Conservation (phyloP, 2,113 vertebrate species). For the Zosterops hypoxanthus region DNA sequence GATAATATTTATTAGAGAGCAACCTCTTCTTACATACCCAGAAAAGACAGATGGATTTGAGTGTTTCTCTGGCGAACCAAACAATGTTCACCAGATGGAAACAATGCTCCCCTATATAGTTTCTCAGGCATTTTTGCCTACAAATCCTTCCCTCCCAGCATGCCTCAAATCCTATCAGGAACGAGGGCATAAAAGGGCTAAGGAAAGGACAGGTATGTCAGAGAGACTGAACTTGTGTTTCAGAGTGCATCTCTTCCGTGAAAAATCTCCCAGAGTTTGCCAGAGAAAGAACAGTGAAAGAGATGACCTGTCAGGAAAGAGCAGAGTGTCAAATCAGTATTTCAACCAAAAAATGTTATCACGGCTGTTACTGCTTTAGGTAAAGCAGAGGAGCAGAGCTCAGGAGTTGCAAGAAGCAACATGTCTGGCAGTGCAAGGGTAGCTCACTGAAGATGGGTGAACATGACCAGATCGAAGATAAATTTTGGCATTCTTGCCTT, state of each 20-base stretch:
- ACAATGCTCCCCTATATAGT: constrained; percentile 14
- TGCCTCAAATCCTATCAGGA: not conserved
- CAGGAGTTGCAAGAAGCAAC: not conserved
- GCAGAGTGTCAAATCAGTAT: not conserved
- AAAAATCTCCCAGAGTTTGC: not conserved
- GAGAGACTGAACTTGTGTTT: not conserved
- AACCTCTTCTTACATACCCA: not conserved
- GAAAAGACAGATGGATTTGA: constrained; percentile 50
- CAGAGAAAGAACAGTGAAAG: not conserved
- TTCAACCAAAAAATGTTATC: not conserved
- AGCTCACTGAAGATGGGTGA: not conserved
- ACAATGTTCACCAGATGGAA: constrained; percentile 47
- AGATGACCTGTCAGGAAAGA: not conserved
- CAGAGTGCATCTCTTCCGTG: not conserved
- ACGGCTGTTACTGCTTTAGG: not conserved
- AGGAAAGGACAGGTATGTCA: not conserved
- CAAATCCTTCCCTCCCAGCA: constrained; percentile 31
- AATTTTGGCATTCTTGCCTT: not conserved
- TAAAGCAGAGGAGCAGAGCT: not conserved
- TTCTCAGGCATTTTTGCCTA: constrained; percentile 23
- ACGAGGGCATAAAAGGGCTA: constrained; percentile 12
- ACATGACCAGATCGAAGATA: not conserved
- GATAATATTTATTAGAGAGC: not conserved
- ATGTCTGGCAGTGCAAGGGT: not conserved
- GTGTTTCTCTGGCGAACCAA: constrained; percentile 23